Evolutionary conservation across 2,888 invertebrate genomes (phyloP).

Genomic region (Agrochola circellaris): DNA sequence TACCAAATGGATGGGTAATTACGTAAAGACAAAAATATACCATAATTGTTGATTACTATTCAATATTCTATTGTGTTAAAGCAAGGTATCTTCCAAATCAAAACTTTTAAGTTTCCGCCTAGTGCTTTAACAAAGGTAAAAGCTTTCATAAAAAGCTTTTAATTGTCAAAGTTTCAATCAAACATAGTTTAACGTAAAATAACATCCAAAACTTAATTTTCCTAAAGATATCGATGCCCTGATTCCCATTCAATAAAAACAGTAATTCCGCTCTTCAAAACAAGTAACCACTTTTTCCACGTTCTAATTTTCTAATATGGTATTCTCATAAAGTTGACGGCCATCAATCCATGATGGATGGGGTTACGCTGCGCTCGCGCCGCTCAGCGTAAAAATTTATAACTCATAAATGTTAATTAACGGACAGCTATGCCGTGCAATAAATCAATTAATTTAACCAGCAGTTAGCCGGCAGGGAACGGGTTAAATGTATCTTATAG

Average conservation of each 20-base stretch:
- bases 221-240: background rate
- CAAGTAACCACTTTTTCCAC: slow-evolving; percentile 25
- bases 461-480: slow-evolving; percentile 58
- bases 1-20: slow-evolving; percentile 63
- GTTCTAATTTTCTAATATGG: slow-evolving; percentile 48
- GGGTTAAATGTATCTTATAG: slow-evolving; percentile 47
- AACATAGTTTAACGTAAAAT: background rate
- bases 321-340: slow-evolving; percentile 40
- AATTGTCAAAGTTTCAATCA: background rate
- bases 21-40: slow-evolving; percentile 52
- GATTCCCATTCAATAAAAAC: slow-evolving; percentile 45
- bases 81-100: too few species aligned
- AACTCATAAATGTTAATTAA: slow-evolving; percentile 80
- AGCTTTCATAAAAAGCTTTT: background rate
- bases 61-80: slow-evolving; percentile 12
- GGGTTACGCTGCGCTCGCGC: slow-evolving; percentile 39
- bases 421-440: slow-evolving; percentile 72
- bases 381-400: slow-evolving; percentile 69
- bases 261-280: slow-evolving; percentile 19
- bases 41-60: slow-evolving; percentile 44
- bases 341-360: slow-evolving; percentile 64
- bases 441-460: slow-evolving; percentile 80
- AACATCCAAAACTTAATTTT: background rate
- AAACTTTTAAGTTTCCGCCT: background rate
- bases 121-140: background rate